phyloP scores from a whole-genome alignment of 1,140 invertebrate genomes.

The Coboldia fuscipes region DNA sequence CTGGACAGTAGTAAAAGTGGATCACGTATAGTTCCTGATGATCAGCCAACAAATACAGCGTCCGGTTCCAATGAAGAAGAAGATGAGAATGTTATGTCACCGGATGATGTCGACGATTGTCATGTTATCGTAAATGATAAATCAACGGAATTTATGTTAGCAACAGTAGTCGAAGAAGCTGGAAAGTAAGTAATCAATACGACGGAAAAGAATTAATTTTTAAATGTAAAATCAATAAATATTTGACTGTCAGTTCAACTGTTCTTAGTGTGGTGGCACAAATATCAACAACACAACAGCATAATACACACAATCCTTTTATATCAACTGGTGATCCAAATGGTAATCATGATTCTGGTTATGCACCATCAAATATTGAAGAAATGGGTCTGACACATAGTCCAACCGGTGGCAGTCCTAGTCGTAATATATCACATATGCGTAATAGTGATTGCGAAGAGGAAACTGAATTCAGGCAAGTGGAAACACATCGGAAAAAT shows the following conservation, averaged over 20 bases:
- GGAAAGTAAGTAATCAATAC: constrained; percentile 37
- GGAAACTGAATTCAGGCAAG: neutral
- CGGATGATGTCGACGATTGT: constrained; percentile 39
- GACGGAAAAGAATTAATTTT: too few species aligned
- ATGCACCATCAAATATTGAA: constrained; percentile 43
- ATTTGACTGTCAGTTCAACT: too few species aligned
- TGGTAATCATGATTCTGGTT: constrained; percentile 60
- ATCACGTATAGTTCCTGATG: constrained; percentile 29
- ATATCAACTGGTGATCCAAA: constrained; percentile 35
- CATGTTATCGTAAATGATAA: constrained; percentile 76
- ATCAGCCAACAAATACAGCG: constrained; percentile 71
- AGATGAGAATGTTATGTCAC: constrained; percentile 35
- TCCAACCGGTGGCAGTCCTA: constrained; percentile 31
- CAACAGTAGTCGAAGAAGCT: constrained; percentile 60
- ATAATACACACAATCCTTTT: too few species aligned
- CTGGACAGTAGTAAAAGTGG: constrained; percentile 37
- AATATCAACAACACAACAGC: constrained; percentile 25
- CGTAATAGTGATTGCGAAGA: constrained; percentile 9
- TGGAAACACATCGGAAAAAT: neutral
- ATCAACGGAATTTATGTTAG: constrained; percentile 70
- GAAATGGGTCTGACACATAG: constrained; percentile 20
- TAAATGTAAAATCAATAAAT: too few species aligned
- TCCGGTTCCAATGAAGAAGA: constrained; percentile 76
- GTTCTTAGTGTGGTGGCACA: constrained; percentile 28
- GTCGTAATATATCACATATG: too few species aligned